A percentile compares a stretch with the other conserved stretches of the same genome.
Evolutionary conservation across 2,113 vertebrate genomes (phyloP).

Genomic region (Cyanoramphus novaezelandiae): DNA sequence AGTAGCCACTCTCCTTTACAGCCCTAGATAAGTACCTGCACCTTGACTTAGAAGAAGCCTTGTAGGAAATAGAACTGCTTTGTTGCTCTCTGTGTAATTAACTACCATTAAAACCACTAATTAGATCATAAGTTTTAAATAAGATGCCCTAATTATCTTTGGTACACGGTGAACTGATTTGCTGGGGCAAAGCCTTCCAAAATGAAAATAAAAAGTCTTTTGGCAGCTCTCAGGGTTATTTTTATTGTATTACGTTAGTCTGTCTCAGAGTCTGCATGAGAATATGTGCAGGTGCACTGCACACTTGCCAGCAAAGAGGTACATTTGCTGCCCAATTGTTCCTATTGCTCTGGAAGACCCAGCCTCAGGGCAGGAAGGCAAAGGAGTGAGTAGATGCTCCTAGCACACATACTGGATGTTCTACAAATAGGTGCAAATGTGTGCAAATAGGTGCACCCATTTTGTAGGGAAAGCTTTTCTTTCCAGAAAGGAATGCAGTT

Average conservation of each 20-base stretch:
- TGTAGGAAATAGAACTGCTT: conserved; percentile 75
- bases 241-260: background rate
- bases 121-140: conserved; percentile 84
- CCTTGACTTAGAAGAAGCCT: conserved; percentile 65
- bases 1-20: conserved; percentile 76
- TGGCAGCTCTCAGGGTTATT: conserved; percentile 49
- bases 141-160: conserved; percentile 83
- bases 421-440: background rate
- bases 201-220: conserved; percentile 53
- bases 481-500: background rate
- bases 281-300: background rate
- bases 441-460: background rate
- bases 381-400: background rate
- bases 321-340: background rate
- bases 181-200: conserved; percentile 71
- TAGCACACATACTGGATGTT: background rate
- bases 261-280: background rate
- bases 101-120: conserved; percentile 79
- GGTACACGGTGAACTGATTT: conserved; percentile 74
- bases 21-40: conserved; percentile 74
- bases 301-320: background rate
- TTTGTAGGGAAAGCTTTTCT: background rate
- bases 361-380: background rate
- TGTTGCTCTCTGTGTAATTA: conserved; percentile 82
- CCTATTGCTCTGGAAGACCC: background rate